phyloP scores from a whole-genome alignment of 2,113 vertebrate species.

The Semnopithecus entellus region DNA sequence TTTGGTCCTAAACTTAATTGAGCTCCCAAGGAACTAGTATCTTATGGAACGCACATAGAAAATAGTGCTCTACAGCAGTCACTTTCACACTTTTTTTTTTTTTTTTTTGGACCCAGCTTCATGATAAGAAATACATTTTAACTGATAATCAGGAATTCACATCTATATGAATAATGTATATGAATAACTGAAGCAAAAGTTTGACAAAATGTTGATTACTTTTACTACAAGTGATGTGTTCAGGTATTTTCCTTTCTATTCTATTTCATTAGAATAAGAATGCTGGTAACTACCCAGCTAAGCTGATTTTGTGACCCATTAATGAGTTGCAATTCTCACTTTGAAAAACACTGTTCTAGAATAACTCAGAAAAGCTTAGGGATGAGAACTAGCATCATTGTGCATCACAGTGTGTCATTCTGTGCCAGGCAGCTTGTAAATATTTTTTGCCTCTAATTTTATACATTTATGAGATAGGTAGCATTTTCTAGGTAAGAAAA shows the following conservation, averaged over 20 bases:
- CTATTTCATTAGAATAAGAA: not conserved
- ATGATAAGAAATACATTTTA: not conserved
- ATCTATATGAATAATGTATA: not conserved
- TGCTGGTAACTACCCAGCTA: not conserved
- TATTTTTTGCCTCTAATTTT: conserved; percentile 61
- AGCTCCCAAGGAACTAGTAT: not conserved
- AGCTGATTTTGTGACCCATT: conserved; percentile 24
- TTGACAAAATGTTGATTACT: not conserved
- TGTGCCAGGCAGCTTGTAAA: not conserved
- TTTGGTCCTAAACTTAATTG: conserved; percentile 36
- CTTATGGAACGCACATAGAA: not conserved
- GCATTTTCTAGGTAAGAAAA: conserved; percentile 45
- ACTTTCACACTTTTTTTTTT: not conserved
- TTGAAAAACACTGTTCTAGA: conserved; percentile 51
- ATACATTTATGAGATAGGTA: conserved; percentile 46
- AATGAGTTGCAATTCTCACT: not conserved
- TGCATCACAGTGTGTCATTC: not conserved
- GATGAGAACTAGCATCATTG: not conserved
- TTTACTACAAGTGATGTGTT: not conserved
- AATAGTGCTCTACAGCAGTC: not conserved
- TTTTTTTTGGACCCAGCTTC: not conserved
- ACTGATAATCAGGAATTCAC: not conserved
- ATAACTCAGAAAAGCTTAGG: conserved; percentile 32
- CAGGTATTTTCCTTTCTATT: conserved; percentile 35
- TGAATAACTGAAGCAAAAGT: conserved; percentile 45